Conservation (phyloP, 1,140 invertebrate genomes). For the Macrosteles quadrilineatus region DNA sequence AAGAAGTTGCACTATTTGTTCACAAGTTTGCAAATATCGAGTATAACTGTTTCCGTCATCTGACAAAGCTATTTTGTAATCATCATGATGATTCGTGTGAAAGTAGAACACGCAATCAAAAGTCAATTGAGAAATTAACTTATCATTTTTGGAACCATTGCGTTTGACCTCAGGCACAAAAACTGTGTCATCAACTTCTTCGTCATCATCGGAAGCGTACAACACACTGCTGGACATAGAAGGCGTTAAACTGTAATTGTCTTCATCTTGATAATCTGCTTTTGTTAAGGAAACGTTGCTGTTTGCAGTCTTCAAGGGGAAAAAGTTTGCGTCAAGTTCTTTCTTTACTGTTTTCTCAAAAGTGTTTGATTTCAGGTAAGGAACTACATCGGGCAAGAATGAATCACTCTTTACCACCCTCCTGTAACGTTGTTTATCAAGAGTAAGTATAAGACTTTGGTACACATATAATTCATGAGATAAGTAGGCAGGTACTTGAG, state of each 20-base stretch:
- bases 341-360: background rate
- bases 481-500: background rate
- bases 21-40: background rate
- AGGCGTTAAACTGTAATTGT: background rate
- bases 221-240: conserved; percentile 14
- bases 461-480: background rate
- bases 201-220: background rate
- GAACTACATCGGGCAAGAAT: background rate
- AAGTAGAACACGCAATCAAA: conserved; percentile 16
- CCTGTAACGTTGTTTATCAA: conserved; percentile 5
- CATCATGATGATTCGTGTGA: background rate
- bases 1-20: conserved; percentile 13
- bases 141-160: background rate
- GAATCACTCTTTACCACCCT: background rate
- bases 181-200: background rate
- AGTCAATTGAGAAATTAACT: background rate
- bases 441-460: conserved; percentile 6
- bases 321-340: background rate
- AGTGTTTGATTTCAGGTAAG: background rate
- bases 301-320: background rate
- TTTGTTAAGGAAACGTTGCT: background rate
- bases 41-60: background rate
- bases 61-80: background rate
- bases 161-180: background rate
- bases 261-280: background rate